These are phyloP conservation scores for Leptinotarsa undecemlineata DNA, from an alignment of 1,140 invertebrate species.

Conservation along the genomic window DNA sequence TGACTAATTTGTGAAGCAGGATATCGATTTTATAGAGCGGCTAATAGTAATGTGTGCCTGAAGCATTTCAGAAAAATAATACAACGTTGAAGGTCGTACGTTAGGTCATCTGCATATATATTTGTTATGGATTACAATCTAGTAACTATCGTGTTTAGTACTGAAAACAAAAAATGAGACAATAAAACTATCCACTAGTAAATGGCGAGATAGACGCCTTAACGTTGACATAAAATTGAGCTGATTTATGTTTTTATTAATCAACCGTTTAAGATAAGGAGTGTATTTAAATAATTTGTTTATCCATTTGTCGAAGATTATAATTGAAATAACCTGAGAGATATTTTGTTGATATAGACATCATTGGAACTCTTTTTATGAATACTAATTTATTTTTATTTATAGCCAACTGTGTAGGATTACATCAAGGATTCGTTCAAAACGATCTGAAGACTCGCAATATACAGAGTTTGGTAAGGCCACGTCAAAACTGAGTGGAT, in stretches of 20 bases:
- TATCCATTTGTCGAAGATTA: no score
- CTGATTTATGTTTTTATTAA: no score
- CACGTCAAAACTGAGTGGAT: no score
- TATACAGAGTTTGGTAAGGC: no score
- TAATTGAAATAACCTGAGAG: no score
- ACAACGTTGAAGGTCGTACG: constrained; percentile 1
- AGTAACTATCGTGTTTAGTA: neutral
- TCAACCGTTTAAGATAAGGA: no score
- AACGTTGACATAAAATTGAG: no score
- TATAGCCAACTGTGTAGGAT: neutral
- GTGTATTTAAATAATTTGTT: no score
- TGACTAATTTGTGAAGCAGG: neutral
- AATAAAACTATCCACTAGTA: no score
- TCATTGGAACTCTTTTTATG: neutral
- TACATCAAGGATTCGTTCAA: neutral
- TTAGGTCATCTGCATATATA: constrained; percentile 5
- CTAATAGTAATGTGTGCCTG: neutral
- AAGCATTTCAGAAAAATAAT: neutral
- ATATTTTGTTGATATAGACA: neutral
- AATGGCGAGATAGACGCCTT: no score
- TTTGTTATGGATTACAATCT: neutral
- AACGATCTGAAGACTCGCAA: no score
- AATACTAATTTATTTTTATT: neutral
- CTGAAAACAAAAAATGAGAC: no score
- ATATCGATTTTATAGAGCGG: constrained; percentile 3